Conservation (phyloP, 2,888 invertebrate genomes). For the Himalopsyche kuldschensis region DNA sequence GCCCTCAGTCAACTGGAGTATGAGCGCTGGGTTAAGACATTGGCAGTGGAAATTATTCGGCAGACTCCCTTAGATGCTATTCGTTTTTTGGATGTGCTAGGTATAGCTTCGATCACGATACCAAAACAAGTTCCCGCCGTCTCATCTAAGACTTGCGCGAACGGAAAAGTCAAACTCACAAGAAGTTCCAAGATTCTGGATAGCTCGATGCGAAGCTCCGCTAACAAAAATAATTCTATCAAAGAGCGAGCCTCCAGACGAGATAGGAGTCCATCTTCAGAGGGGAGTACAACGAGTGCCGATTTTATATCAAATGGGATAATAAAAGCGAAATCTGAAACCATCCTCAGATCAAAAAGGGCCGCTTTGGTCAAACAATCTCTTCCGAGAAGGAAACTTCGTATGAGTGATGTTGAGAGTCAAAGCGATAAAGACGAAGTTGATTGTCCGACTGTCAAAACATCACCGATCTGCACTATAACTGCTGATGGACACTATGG, state of each 20-base stretch:
- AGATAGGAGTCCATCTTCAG: slow-evolving; percentile 38
- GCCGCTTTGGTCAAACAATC: slow-evolving; percentile 14
- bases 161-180: not conserved
- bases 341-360: slow-evolving; percentile 26
- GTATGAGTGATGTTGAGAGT: slow-evolving; percentile 37
- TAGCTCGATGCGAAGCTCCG: not conserved
- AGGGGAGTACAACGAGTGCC: slow-evolving; percentile 38
- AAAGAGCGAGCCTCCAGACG: slow-evolving; percentile 16
- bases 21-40: slow-evolving; percentile 73
- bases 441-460: slow-evolving; percentile 6
- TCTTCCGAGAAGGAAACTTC: slow-evolving; percentile 33
- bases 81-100: slow-evolving; percentile 71
- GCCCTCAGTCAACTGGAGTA: slow-evolving; percentile 70
- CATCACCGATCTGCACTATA: not conserved
- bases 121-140: slow-evolving; percentile 8
- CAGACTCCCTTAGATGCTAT: slow-evolving; percentile 74
- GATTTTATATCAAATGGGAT: slow-evolving; percentile 28
- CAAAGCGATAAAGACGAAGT: slow-evolving; percentile 35
- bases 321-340: slow-evolving; percentile 6
- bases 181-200: not conserved
- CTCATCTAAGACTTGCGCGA: not conserved
- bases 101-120: slow-evolving; percentile 55
- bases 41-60: slow-evolving; percentile 73
- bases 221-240: not conserved
- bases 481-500: slow-evolving; percentile 40